Base-by-base conservation (phyloP, 1,140 invertebrate genomes). In the Oncopodura yosiiana region DNA sequence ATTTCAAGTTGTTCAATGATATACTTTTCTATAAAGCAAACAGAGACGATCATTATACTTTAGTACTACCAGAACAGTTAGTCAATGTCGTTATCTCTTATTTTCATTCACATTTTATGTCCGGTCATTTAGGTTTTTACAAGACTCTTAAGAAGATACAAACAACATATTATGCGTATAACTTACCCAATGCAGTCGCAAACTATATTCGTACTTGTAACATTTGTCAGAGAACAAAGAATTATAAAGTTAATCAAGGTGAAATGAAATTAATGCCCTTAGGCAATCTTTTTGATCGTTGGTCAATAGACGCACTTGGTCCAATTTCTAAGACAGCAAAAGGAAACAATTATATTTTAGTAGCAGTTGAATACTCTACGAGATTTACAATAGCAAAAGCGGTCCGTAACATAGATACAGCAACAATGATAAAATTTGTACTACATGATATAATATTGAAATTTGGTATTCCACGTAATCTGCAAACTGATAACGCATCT, bases 261-360 rank as follows among this genome's bases (percentile, higher is more conserved):
- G 9, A 12, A 4, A 4, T 49, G 18, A 14, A 37, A 16, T 41
- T 49, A 9, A 23, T 27, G 16, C 24, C 29, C 14, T 34, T 43
- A 9, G 18, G 8, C 8, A 24, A 18, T 2, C 51, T 51, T 2
- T 59, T 59, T 53, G n/a, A 39, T 18, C 9, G 49, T 6, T 23
- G 41, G 2, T 43, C 21, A 1, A 49, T 59, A 5, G 56, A 59
- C 23, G 41, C 43, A 43, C n/a, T 53, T 9, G 56, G 56, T 11
- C 50, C 50, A 9, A 53, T 52, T 41, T 30, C 41, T 4, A 24
- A 27, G 26, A 44, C 50, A 4, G 9, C 8, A 24, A 18, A 41
- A n/a, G n/a, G 41, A 18, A 57, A 57, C 23, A 50, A 43, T 11
- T 45, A 36, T 32, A 19, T 41, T 23, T 36, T 57, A 3, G 18